phyloP scores from a whole-genome alignment of 2,888 invertebrate genomes.

The Polyommatus iphigenia region DNA sequence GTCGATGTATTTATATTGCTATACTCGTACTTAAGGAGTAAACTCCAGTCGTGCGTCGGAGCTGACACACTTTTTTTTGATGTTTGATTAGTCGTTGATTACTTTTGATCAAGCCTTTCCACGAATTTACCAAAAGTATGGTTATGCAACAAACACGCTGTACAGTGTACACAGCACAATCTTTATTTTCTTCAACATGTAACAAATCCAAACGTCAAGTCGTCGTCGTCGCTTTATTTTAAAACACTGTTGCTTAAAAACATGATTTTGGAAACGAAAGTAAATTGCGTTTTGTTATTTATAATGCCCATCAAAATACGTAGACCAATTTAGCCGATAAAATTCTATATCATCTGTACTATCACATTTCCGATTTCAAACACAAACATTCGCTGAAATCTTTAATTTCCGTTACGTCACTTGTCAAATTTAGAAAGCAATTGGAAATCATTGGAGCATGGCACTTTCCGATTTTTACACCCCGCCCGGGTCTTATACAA shows the following conservation, averaged over 20 bases:
- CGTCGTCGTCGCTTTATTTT: too few relatives aligned
- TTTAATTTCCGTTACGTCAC: constrained; percentile 80
- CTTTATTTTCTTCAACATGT: too few relatives aligned
- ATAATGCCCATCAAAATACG: constrained; percentile 2
- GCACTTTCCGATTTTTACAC: constrained; percentile 45
- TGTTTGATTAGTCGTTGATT: too few relatives aligned
- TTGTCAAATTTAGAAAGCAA: constrained; percentile 73
- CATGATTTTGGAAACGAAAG: background rate
- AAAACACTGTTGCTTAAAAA: background rate
- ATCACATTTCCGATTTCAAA: constrained; percentile 38
- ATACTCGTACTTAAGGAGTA: too few relatives aligned
- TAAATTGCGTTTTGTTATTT: background rate
- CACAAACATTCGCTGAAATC: constrained; percentile 53
- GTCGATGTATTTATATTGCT: too few relatives aligned
- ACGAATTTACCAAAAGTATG: too few relatives aligned
- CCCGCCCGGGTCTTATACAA: constrained; percentile 32
- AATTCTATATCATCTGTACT: constrained; percentile 5
- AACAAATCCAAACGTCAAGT: too few relatives aligned
- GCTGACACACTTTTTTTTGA: too few relatives aligned
- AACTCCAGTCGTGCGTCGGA: too few relatives aligned
- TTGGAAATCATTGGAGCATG: constrained; percentile 70
- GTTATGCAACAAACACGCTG: too few relatives aligned
- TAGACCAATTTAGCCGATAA: constrained; percentile 29
- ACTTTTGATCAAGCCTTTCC: too few relatives aligned
- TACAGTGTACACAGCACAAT: too few relatives aligned